Percentiles rank a stretch among this genome's conserved stretches.
These are phyloP conservation scores for Stomorhina lunata DNA, from an alignment of 2,888 invertebrate species.

Conservation along the genomic window DNA sequence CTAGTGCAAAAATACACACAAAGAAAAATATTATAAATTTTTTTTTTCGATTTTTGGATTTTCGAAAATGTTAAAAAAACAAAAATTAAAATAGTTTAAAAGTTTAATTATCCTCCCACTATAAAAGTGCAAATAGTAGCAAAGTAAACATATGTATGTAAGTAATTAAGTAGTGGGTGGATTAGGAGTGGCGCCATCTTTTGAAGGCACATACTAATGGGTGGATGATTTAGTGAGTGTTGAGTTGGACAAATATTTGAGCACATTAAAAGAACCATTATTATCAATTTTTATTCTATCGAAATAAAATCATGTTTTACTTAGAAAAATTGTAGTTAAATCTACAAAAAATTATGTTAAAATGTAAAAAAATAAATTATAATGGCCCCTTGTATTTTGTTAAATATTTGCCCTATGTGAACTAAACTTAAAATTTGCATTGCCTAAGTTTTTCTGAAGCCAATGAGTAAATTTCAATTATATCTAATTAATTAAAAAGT, in stretches of 20 bases:
- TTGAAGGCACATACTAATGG: no score
- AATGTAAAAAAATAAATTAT: no score
- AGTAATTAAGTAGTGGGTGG: not conserved
- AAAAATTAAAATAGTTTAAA: slow-evolving; percentile 14
- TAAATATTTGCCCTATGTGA: no score
- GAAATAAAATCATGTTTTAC: no score
- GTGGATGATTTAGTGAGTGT: no score
- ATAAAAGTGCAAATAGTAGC: slow-evolving; percentile 60
- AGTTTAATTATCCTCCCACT: slow-evolving; percentile 19
- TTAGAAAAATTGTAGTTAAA: no score
- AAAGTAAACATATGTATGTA: slow-evolving; percentile 64
- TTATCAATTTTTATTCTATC: no score
- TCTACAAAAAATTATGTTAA: no score
- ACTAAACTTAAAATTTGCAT: no score
- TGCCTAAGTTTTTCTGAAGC: not conserved
- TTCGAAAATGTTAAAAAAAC: not conserved
- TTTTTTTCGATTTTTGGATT: not conserved
- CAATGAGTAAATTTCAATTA: slow-evolving; percentile 9
- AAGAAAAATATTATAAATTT: not conserved
- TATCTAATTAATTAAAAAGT: not conserved
- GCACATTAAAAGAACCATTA: no score
- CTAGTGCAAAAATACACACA: slow-evolving; percentile 35
- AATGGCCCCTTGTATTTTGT: no score
- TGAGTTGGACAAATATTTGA: no score
- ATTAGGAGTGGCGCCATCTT: not conserved